These are phyloP conservation scores for Porphyrio hochstetteri DNA, from an alignment of 2,113 vertebrate species.

Conservation along the genomic window DNA sequence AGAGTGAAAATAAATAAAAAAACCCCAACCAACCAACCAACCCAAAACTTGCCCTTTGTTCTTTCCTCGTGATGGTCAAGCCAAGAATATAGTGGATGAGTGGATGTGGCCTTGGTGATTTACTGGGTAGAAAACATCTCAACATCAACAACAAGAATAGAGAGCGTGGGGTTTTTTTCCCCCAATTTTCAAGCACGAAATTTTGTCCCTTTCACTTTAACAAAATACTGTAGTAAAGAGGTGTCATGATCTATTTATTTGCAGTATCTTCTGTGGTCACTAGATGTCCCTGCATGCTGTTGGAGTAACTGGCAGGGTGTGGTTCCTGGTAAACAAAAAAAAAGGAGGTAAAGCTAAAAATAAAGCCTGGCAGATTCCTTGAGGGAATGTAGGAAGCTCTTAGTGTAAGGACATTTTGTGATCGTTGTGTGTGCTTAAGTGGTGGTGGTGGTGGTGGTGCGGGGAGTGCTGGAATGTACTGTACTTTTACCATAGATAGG, in stretches of 20 bases:
- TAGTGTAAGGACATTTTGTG: neutral
- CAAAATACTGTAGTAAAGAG: neutral
- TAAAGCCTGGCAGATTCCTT: neutral
- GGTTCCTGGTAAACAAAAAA: neutral
- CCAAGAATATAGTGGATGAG: neutral
- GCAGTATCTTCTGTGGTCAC: neutral
- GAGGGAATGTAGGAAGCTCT: neutral
- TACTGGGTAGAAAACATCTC: neutral
- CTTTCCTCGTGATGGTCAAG: neutral
- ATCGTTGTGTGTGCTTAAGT: neutral
- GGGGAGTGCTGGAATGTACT: neutral
- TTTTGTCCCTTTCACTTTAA: neutral
- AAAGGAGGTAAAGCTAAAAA: neutral
- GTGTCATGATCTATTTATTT: neutral
- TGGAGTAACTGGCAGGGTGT: neutral
- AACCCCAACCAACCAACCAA: no score
- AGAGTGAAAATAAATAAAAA: neutral
- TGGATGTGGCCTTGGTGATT: neutral
- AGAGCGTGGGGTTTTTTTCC: neutral
- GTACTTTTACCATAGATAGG: neutral
- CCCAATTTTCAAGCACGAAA: neutral
- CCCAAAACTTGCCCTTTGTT: neutral
- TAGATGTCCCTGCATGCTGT: slow-evolving; percentile 60
- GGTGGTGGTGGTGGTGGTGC: neutral
- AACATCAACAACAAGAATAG: neutral